These are phyloP conservation scores for Eupithecia exiguata DNA, from an alignment of 2,888 invertebrate species.

Conservation along the genomic window DNA sequence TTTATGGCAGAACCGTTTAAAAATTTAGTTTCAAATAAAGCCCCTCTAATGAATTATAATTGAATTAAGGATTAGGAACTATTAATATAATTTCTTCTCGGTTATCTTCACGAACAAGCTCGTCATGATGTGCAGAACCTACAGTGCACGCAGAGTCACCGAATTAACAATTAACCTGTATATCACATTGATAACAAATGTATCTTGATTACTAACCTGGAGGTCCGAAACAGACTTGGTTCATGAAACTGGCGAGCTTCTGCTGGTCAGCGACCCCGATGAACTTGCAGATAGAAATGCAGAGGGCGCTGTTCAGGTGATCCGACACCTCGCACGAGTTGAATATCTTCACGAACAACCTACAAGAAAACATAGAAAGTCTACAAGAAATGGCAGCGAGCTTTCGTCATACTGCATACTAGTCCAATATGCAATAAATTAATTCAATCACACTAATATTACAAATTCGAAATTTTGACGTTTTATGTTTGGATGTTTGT, in stretches of 20 bases:
- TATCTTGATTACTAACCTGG: slow-evolving; percentile 52
- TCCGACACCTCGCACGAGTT: slow-evolving; percentile 71
- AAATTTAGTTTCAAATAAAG: no score
- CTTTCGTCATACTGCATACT: neutral
- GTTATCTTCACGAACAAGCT: no score
- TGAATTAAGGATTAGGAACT: no score
- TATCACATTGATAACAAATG: neutral
- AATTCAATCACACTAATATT: neutral
- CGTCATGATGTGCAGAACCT: no score
- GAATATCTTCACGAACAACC: slow-evolving; percentile 78
- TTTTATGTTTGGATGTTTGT: neutral
- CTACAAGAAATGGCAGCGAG: neutral
- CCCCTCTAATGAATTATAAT: no score
- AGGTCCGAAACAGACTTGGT: slow-evolving; percentile 69
- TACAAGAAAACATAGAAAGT: slow-evolving; percentile 41
- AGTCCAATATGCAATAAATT: neutral
- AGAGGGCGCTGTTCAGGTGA: slow-evolving; percentile 61
- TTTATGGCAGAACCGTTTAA: no score
- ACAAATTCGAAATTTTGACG: neutral
- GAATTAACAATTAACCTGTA: neutral
- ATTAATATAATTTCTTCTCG: no score
- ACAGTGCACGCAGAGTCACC: neutral
- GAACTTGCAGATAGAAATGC: slow-evolving; percentile 74
- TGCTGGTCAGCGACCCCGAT: slow-evolving; percentile 77
- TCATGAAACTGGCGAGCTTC: slow-evolving; percentile 62